Evolutionary conservation across 2,888 invertebrate genomes (phyloP).

Genomic region (Nomada fabriciana): DNA sequence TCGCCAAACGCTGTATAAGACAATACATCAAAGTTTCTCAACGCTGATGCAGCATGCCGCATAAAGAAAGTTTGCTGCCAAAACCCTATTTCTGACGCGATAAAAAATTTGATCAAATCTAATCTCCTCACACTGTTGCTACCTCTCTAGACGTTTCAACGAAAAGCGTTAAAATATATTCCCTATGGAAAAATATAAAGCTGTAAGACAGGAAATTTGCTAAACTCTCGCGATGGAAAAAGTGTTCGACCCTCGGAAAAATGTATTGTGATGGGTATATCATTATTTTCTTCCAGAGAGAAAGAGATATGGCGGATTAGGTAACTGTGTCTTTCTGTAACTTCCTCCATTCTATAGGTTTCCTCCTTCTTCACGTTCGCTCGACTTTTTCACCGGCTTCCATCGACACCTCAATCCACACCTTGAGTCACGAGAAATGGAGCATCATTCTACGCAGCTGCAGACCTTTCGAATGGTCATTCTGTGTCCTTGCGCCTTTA

Average conservation of each 20-base stretch:
- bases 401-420: conserved; percentile 41
- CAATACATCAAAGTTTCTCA: neutral
- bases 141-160: neutral
- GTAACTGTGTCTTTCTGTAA: conserved; percentile 33
- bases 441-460: conserved; percentile 12
- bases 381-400: conserved; percentile 48
- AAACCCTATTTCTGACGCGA: neutral
- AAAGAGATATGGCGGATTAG: conserved; percentile 36
- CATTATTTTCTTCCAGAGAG: neutral
- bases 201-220: conserved; percentile 15
- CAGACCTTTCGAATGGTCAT: neutral
- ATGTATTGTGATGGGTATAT: neutral
- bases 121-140: neutral
- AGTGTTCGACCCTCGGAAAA: neutral
- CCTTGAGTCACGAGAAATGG: conserved; percentile 30
- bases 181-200: neutral
- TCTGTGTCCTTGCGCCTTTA: neutral
- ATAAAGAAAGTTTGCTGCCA: neutral
- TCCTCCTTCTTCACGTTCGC: conserved; percentile 38
- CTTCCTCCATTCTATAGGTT: conserved; percentile 41
- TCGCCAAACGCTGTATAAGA: neutral
- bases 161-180: conserved; percentile 1
- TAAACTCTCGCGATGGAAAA: neutral
- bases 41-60: neutral
- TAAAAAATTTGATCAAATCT: neutral